Percentiles rank a stretch among this genome's conserved stretches.
Conservation (phyloP, 2,888 invertebrate genomes). For the Volucella bombylans region DNA sequence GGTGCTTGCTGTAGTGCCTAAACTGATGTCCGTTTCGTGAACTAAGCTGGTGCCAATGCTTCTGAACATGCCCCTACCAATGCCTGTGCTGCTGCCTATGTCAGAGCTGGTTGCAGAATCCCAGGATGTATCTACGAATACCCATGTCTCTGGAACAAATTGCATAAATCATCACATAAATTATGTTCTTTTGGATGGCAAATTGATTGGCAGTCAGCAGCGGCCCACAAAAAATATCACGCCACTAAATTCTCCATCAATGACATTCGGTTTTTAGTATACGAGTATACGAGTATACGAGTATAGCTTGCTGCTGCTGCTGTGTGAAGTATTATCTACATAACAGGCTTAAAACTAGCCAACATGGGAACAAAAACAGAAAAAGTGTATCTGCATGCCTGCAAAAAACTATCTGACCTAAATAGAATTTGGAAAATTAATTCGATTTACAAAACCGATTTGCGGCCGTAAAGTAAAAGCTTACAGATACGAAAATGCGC, state of each 20-base stretch:
- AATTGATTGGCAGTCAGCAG: conserved; percentile 63
- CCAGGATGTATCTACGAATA: conserved; percentile 3
- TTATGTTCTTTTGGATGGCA: conserved; percentile 58
- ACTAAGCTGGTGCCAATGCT: too few species aligned
- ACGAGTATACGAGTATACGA: neutral
- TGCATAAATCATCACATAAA: conserved; percentile 68
- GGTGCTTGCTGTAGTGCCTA: neutral
- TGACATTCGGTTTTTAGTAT: conserved; percentile 42
- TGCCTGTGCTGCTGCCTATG: too few species aligned
- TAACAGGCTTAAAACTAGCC: neutral
- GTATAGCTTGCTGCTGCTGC: conserved; percentile 18
- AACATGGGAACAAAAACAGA: neutral
- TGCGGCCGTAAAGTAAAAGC: conserved; percentile 42
- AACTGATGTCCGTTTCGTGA: too few species aligned
- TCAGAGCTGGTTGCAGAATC: neutral
- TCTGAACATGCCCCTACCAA: too few species aligned
- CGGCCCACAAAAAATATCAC: conserved; percentile 6
- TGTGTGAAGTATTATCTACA: conserved; percentile 11
- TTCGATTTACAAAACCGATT: conserved; percentile 60
- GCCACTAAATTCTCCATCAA: conserved; percentile 34
- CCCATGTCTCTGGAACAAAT: conserved; percentile 36
- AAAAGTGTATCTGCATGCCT: neutral
- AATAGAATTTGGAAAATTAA: conserved; percentile 59
- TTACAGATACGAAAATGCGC: neutral
- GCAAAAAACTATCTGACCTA: conserved; percentile 25